phyloP scores from a whole-genome alignment of 1,140 invertebrate genomes.

The Capitella teleta region DNA sequence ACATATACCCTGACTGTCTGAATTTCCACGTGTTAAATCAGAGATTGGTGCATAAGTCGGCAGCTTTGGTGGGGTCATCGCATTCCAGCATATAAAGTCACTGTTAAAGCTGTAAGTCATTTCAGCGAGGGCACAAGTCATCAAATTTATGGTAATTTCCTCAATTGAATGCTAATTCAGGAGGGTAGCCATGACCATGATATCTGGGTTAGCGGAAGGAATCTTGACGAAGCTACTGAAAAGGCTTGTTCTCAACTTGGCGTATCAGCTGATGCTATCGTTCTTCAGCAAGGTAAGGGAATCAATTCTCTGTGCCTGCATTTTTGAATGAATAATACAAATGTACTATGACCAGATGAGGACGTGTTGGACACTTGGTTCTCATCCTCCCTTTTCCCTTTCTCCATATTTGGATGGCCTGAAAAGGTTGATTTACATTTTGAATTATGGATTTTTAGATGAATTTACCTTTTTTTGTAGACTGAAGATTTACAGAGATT shows the following conservation, averaged over 20 bases:
- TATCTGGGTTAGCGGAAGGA: too few species aligned
- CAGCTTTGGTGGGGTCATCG: conserved; percentile 99
- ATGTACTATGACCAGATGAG: conserved; percentile 66
- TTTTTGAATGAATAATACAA: too few species aligned
- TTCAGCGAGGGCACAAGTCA: too few species aligned
- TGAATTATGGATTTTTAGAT: background rate
- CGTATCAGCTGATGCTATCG: too few species aligned
- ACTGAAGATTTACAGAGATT: conserved; percentile 52
- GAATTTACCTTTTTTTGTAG: conserved; percentile 1
- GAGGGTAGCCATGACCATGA: too few species aligned
- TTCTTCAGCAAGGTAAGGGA: too few species aligned
- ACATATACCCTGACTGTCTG: background rate
- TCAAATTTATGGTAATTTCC: background rate
- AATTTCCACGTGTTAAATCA: conserved; percentile 9
- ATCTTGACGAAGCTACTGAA: too few species aligned
- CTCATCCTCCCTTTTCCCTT: conserved; percentile 91
- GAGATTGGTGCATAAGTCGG: conserved; percentile 95
- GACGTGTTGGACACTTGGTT: conserved; percentile 99
- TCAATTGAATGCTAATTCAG: too few species aligned
- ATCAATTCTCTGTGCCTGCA: too few species aligned
- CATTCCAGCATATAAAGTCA: conserved; percentile 86
- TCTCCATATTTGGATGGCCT: conserved; percentile 96
- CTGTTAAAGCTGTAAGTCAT: conserved; percentile 38
- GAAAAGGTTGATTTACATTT: conserved; percentile 50
- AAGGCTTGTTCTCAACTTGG: too few species aligned